Base-by-base conservation (phyloP, 2,888 invertebrate species). In the Ochropleura plecta region DNA sequence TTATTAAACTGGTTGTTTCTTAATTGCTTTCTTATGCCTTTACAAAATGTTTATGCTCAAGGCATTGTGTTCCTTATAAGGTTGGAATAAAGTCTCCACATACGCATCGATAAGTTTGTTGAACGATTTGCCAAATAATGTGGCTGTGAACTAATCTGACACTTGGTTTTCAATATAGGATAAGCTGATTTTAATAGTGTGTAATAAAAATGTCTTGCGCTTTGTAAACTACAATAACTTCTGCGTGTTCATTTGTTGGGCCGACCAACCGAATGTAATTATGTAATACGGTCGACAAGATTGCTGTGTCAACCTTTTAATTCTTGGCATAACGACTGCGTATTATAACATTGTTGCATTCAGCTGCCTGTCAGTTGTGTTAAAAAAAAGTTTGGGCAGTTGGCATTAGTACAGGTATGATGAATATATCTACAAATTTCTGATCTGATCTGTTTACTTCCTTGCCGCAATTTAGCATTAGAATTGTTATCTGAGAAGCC, bases 1-100 rank as follows among this genome's bases (percentile, higher is more conserved):
- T 81, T 73, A 76, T 72, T 78, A 89, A 82, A 84, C 78, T 93
- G 92, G 95, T 76, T 88, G 83, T 3, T 8, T 83, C 89, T 90
- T 94, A 95, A 94, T 95, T 94, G 93, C 93, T 94, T 94, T 94
- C 91, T 92, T 92, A 91, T 90, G 88, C 90, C 87, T 82, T 78
- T 81, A 82, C 80, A 86, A 88, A 90, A 86, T 78, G 76, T 63
- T 75, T 77, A 59, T 72, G 78, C 78, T 74, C 44, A 79, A 69
- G 14, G 60, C 10, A 85, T 79, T 81, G 16, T 82, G 68, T 66
- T 14, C 65, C 67, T 77, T 69, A 72, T 8, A 3, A 0, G 0
- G 0, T 73, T 70, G 42, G 8, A 66, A 65, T 53, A 87, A 46
- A 81, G 79, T 67, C 66, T 66, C 55, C 12, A 0, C 9, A 48